Percentiles rank a stretch among this genome's conserved stretches.
These are phyloP conservation scores for Paramacrobiotus metropolitanus DNA, from an alignment of 1,140 invertebrate genomes.

Conservation along the genomic window DNA sequence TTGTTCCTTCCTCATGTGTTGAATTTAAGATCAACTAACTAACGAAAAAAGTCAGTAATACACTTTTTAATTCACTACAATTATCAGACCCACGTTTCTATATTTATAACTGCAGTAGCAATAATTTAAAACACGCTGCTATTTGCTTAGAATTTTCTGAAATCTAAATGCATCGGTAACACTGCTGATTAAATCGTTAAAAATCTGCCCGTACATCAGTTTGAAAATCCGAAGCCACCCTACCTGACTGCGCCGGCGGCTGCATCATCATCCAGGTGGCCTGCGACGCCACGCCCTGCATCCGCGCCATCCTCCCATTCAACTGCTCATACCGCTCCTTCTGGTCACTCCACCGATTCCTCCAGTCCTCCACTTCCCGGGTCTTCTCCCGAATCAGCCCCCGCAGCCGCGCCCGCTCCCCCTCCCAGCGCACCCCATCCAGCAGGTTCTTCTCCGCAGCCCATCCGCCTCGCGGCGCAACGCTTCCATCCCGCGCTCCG, in stretches of 20 bases:
- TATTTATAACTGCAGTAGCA: too few relatives aligned
- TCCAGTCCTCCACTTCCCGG: background rate
- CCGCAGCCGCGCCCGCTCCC: background rate
- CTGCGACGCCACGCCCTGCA: background rate
- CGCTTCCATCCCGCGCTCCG: background rate
- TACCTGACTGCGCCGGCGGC: background rate
- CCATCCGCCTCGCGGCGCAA: background rate
- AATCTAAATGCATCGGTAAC: too few relatives aligned
- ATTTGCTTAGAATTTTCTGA: too few relatives aligned
- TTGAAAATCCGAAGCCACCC: too few relatives aligned
- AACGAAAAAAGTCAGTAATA: too few relatives aligned
- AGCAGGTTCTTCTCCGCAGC: background rate
- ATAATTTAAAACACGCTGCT: too few relatives aligned
- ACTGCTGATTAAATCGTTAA: too few relatives aligned
- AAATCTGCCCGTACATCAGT: too few relatives aligned
- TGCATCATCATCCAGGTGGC: background rate
- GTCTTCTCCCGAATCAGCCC: background rate
- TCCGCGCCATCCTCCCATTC: background rate
- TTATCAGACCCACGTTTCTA: too few relatives aligned
- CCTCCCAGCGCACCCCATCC: background rate
- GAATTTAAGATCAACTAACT: too few relatives aligned
- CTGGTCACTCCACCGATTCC: background rate
- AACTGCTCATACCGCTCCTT: background rate
- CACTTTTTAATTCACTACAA: too few relatives aligned
- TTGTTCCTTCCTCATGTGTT: too few relatives aligned